A percentile compares a stretch with the other conserved stretches of the same genome.
Evolutionary conservation across 2,888 invertebrate genomes (phyloP).

Genomic region (Melanchra persicariae): DNA sequence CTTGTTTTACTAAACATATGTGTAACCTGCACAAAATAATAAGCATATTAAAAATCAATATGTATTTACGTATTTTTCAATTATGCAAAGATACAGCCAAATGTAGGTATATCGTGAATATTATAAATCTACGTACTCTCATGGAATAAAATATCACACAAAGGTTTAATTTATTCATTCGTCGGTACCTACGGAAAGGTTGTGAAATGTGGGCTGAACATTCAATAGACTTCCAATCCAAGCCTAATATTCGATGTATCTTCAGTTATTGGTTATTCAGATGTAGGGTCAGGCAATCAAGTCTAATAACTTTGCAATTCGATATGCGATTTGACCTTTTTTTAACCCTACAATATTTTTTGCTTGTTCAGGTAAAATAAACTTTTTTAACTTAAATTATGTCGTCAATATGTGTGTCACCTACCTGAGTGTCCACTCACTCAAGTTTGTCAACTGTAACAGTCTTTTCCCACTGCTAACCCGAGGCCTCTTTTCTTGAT

Average conservation of each 20-base stretch:
- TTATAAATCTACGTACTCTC: neutral
- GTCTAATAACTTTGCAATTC: slow-evolving; percentile 47
- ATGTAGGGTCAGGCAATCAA: slow-evolving; percentile 45
- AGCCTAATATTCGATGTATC: slow-evolving; percentile 34
- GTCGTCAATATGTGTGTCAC: too few species aligned
- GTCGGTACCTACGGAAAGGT: slow-evolving; percentile 12
- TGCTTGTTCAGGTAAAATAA: neutral
- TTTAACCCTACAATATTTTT: neutral
- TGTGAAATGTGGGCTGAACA: slow-evolving; percentile 16
- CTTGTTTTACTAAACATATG: too few species aligned
- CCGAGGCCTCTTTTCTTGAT: neutral
- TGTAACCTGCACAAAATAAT: too few species aligned
- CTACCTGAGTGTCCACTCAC: too few species aligned
- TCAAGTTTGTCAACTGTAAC: neutral
- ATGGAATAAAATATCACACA: neutral
- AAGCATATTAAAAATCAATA: too few species aligned
- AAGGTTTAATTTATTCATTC: slow-evolving; percentile 36
- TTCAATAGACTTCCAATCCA: slow-evolving; percentile 25
- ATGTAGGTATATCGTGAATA: neutral
- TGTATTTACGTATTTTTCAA: too few species aligned
- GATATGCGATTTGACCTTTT: slow-evolving; percentile 30
- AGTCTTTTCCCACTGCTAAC: neutral
- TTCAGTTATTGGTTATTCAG: slow-evolving; percentile 43
- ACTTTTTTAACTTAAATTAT: neutral
- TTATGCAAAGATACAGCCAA: too few species aligned